Conservation (phyloP, 92 coral and sea anemone species). For the Actinernus sp. region DNA sequence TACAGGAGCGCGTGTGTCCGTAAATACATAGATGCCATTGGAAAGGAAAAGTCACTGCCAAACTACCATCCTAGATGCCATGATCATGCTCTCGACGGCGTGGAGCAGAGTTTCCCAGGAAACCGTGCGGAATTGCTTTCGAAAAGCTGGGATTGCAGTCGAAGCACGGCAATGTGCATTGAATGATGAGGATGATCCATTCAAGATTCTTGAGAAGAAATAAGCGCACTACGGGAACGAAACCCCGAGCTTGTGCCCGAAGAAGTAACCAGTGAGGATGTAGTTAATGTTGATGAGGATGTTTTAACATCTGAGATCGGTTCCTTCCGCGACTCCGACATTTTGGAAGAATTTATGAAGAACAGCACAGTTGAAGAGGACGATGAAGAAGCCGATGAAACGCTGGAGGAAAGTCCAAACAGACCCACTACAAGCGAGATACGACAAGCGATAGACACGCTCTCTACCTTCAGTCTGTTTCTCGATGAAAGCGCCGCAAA, state of each 20-base stretch:
- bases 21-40: constrained; percentile 9
- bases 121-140: constrained; percentile 29
- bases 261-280: neutral
- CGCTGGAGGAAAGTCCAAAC: too few species aligned
- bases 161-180: constrained; percentile 16
- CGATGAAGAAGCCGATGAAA: too few species aligned
- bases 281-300: constrained; percentile 6
- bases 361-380: too few species aligned
- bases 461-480: too few species aligned
- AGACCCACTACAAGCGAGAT: too few species aligned
- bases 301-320: constrained; percentile 2
- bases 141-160: constrained; percentile 10
- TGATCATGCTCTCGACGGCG: constrained; percentile 13
- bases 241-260: constrained; percentile 16
- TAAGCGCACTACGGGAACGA: constrained; percentile 7
- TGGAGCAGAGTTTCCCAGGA: constrained; percentile 23
- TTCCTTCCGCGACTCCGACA: too few species aligned
- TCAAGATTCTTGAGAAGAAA: constrained; percentile 18
- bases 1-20: constrained; percentile 33
- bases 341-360: too few species aligned
- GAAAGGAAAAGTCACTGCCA: constrained; percentile 9
- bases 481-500: too few species aligned
- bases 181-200: constrained; percentile 21
- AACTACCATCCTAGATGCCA: constrained; percentile 38
- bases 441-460: too few species aligned